Evolutionary conservation across 2,888 invertebrate species (phyloP), one percentile per base, ranked within the genome.

Genomic region (Pseudanteris insignis): DNA sequence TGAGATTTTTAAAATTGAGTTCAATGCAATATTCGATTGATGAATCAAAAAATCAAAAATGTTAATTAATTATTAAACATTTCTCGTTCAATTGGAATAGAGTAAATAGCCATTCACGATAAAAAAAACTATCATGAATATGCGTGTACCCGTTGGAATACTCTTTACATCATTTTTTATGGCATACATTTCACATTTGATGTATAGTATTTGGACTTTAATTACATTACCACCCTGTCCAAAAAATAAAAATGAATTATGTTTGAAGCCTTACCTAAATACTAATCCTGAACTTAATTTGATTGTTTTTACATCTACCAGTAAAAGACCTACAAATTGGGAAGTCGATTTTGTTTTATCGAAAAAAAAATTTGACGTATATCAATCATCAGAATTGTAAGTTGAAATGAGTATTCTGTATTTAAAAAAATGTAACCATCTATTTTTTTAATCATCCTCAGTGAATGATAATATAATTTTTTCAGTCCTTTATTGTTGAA

Each of bases 131-230:
- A n/a, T n/a, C 5, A 51, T 8, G 6, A 72, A 69, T 12, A 77
- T 77, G 76, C 70, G 66, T 43, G 67, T 73, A 48, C 88, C 89
- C 25, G 79, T 89, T 70, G 86, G 86, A 65, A 82, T 85, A 38
- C 80, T 90, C 67, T 69, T 89, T 64, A 84, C 86, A 53, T 81
- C 85, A 70, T 76, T 88, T 67, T 90, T 91, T 81, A 77, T 87
- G 32, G 83, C 83, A 8, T 91, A 91, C 77, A 86, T 91, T 55
- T 79, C 84, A 25, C 86, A 91, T 76, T 89, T 90, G 46, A 88
- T 92, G 78, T 91, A 90, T 84, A 87, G 87, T 67, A 82, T 92
- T 77, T 86, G 87, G 47, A 84, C 86, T 75, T 84, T 92, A 66
- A 92, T 91, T 76, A 85, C 87, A 54, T 85, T 87, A 25, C 88